These are phyloP conservation scores for Babylonia areolata DNA, from an alignment of 1,140 invertebrate genomes.

Conservation along the genomic window DNA sequence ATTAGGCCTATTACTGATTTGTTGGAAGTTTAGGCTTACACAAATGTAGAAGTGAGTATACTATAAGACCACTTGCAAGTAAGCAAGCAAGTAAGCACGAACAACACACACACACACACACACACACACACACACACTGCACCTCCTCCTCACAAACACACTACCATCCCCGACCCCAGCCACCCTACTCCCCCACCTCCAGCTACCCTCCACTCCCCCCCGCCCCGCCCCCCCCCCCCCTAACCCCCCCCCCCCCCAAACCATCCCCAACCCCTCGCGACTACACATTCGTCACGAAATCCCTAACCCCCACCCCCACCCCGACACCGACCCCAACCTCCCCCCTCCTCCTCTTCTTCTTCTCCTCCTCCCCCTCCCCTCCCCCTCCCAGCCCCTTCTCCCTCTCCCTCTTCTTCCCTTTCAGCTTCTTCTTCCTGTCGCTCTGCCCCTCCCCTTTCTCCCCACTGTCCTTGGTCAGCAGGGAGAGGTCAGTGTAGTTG, in stretches of 20 bases:
- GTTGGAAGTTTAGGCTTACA: no score
- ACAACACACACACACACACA: background rate
- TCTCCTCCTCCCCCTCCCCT: background rate
- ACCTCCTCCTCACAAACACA: no score
- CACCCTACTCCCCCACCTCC: background rate
- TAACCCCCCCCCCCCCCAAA: no score
- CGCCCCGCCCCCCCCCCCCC: background rate
- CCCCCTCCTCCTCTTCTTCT: background rate
- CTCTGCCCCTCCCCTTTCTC: background rate
- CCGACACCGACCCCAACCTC: background rate
- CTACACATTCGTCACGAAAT: background rate
- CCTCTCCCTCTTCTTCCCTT: background rate
- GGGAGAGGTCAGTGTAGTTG: slow-evolving; percentile 55
- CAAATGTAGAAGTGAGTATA: no score
- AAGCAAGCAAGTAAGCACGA: background rate
- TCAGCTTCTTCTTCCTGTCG: background rate
- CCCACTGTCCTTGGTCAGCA: background rate
- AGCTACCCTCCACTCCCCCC: background rate
- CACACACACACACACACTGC: background rate
- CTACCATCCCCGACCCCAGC: background rate
- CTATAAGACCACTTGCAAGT: background rate
- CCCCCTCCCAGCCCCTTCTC: background rate
- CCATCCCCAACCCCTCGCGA: background rate
- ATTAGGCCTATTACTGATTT: no score
- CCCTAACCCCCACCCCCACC: background rate